Conservation (phyloP, 2,888 invertebrate species). For the Volucella zonaria region DNA sequence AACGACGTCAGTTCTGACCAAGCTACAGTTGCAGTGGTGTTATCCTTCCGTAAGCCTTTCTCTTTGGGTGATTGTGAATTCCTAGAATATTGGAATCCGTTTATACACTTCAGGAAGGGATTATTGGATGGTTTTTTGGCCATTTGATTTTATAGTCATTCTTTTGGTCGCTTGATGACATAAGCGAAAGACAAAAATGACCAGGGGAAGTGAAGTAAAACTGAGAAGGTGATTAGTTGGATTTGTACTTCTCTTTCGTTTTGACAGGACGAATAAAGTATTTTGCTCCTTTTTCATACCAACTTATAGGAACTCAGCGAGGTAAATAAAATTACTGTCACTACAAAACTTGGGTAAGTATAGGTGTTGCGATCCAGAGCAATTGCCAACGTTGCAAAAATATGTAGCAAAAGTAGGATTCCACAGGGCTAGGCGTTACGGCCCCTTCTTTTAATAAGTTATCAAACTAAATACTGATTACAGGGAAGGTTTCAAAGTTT, state of each 20-base stretch:
- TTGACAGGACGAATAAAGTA: background rate
- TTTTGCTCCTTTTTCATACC: background rate
- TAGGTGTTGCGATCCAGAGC: too few species aligned
- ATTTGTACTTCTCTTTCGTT: slow-evolving; percentile 41
- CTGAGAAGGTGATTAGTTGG: slow-evolving; percentile 52
- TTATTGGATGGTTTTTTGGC: slow-evolving; percentile 67
- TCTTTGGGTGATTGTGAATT: slow-evolving; percentile 33
- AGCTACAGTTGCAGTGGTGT: slow-evolving; percentile 48
- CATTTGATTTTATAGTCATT: slow-evolving; percentile 68
- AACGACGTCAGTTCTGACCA: background rate
- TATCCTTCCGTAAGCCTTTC: slow-evolving; percentile 55
- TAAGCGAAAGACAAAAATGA: slow-evolving; percentile 48
- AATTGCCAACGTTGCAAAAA: too few species aligned
- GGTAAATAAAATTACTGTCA: too few species aligned
- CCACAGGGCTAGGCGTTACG: too few species aligned
- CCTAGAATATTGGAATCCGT: slow-evolving; percentile 58
- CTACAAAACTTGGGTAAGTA: too few species aligned
- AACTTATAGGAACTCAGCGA: too few species aligned
- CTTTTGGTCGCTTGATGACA: slow-evolving; percentile 67
- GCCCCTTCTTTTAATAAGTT: too few species aligned
- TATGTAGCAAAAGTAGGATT: too few species aligned
- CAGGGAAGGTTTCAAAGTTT: too few species aligned
- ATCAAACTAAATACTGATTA: too few species aligned
- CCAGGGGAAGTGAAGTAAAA: slow-evolving; percentile 21
- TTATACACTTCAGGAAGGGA: slow-evolving; percentile 68